A percentile compares a stretch with the other conserved stretches of the same genome.
phyloP scores from a whole-genome alignment of 1,140 invertebrate species.

The Cotesia typhae region DNA sequence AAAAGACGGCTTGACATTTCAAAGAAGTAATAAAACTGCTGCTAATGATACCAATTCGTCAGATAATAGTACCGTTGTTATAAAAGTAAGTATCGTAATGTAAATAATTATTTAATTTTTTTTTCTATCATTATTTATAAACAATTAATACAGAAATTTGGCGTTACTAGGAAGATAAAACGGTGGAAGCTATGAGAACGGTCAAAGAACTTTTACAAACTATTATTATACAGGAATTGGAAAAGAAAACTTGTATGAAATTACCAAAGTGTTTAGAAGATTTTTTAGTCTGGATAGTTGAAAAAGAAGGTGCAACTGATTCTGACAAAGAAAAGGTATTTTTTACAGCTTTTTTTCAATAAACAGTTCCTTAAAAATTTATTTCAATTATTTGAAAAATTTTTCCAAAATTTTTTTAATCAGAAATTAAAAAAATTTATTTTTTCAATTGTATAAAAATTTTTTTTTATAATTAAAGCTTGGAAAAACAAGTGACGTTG shows the following conservation, averaged over 20 bases:
- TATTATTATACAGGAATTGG: constrained; percentile 46
- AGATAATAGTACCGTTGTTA: background rate
- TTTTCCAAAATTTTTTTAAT: background rate
- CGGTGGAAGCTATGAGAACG: constrained; percentile 42
- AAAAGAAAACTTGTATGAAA: constrained; percentile 46
- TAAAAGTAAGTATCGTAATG: too few relatives aligned
- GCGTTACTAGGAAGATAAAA: constrained; percentile 43
- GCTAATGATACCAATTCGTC: background rate
- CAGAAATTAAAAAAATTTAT: too few relatives aligned
- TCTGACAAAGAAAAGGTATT: background rate
- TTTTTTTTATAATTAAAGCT: too few relatives aligned
- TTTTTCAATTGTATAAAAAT: too few relatives aligned
- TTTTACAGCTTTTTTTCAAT: background rate
- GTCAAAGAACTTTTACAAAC: constrained; percentile 46
- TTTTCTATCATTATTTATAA: background rate
- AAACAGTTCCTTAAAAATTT: background rate
- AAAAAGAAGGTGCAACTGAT: constrained; percentile 9
- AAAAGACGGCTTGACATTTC: background rate
- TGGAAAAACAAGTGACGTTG: too few relatives aligned
- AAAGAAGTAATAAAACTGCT: background rate
- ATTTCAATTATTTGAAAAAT: background rate
- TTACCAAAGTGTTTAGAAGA: constrained; percentile 44
- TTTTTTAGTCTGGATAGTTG: constrained; percentile 48
- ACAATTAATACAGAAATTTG: too few relatives aligned
- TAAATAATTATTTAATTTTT: background rate